A percentile compares a stretch with the other conserved stretches of the same genome.
Evolutionary conservation across 2,113 vertebrate species (phyloP).

Genomic region (Murina feae): DNA sequence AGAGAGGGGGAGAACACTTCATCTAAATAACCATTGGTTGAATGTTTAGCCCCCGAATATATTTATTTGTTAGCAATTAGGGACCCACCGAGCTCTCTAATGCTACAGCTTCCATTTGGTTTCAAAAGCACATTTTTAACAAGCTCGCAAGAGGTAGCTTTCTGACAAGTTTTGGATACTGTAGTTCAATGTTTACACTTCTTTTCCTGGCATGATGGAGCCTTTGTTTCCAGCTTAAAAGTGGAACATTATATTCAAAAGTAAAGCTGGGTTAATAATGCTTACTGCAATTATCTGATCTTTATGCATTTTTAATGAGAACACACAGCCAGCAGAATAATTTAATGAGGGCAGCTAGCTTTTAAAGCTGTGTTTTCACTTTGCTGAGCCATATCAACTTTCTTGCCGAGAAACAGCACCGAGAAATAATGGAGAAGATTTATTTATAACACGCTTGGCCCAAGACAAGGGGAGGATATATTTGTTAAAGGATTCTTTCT

Average conservation of each 20-base stretch:
- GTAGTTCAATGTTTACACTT: slow-evolving; percentile 73
- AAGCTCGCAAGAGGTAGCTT: slow-evolving; percentile 59
- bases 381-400: slow-evolving; percentile 78
- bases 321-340: slow-evolving; percentile 85
- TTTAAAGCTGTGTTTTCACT: slow-evolving; percentile 78
- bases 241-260: slow-evolving; percentile 74
- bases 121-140: slow-evolving; percentile 65
- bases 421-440: slow-evolving; percentile 72
- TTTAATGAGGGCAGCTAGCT: slow-evolving; percentile 81
- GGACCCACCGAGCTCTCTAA: background rate
- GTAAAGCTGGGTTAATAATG: slow-evolving; percentile 81
- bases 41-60: background rate
- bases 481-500: slow-evolving; percentile 68
- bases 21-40: background rate
- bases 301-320: slow-evolving; percentile 87
- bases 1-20: background rate
- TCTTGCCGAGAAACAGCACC: slow-evolving; percentile 73
- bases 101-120: slow-evolving; percentile 30
- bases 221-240: slow-evolving; percentile 76
- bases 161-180: slow-evolving; percentile 74
- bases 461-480: slow-evolving; percentile 55
- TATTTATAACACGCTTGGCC: slow-evolving; percentile 73
- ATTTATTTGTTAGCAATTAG: slow-evolving; percentile 10
- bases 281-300: slow-evolving; percentile 85
- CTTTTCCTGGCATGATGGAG: slow-evolving; percentile 57